Base-by-base conservation (phyloP, 2,888 invertebrate genomes). In the Cantharis flavilabris region DNA sequence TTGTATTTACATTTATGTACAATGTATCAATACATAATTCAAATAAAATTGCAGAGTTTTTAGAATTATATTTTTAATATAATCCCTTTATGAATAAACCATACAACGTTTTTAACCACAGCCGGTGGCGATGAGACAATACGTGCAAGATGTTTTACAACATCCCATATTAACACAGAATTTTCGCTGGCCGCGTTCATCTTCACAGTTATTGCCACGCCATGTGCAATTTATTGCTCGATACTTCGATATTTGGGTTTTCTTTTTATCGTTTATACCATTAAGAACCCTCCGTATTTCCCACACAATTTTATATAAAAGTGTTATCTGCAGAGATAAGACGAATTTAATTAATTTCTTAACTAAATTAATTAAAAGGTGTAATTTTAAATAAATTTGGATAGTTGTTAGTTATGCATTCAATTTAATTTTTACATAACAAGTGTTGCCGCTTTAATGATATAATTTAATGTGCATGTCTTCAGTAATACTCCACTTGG, bases 381-480 rank as follows among this genome's bases (percentile, higher is more conserved):
- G 49, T 49, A 49, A 49, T 49, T 49, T 49, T 49, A 49, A 49
- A 49, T 49, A n/a, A 49, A n/a, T 49, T 49, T 49, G 49, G 49
- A 49, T 49, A 49, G 49, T n/a, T 49, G 49, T 49, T 49, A 49
- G 49, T 23, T 20, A n/a, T 67, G 65, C 65, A 20, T 67, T 67
- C 26, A 67, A 67, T 67, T 71, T 70, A 74, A 76, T 76, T 79
- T 79, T 72, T 63, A 73, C 26, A 69, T 62, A 70, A 72, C 70
- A 76, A 76, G 76, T 76, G 79, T 76, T 79, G 82, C 83, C 76
- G 79, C 80, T 82, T 84, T 86, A 86, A 86, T 86, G 85, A 86
- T 86, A 86, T 86, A 86, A 86, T 86, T 86, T 85, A 86, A 85
- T 84, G 85, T 84, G 83, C 84, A 84, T 82, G 84, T 85, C 84